These are phyloP conservation scores for Phenganax marumi DNA, from an alignment of 92 coral and sea anemone genomes.

Conservation along the genomic window DNA sequence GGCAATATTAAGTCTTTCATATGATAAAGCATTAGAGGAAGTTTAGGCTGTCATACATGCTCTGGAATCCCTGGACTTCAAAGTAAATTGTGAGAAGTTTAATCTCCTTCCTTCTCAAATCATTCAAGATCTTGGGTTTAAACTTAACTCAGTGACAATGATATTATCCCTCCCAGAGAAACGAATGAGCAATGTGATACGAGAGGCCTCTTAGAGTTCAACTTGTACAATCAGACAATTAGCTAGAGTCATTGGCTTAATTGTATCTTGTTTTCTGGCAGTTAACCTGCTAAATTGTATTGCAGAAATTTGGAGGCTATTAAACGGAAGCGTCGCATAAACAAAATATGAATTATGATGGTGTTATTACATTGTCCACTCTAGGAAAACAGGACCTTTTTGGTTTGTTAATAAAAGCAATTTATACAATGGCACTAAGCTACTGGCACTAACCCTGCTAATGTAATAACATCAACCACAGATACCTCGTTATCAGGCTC, in stretches of 20 bases:
- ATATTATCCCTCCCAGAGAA: conserved; percentile 30
- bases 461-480: no score
- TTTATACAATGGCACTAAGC: not conserved
- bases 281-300: conserved; percentile 48
- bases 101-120: conserved; percentile 35
- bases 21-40: conserved; percentile 8
- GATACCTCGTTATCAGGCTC: no score
- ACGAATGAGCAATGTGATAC: not conserved
- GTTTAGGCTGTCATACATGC: conserved; percentile 16
- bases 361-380: conserved; percentile 3
- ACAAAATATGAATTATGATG: conserved; percentile 11
- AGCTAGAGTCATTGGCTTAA: conserved; percentile 43
- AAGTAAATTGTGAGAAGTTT: conserved; percentile 34
- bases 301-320: conserved; percentile 34
- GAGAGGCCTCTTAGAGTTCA: not conserved
- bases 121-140: conserved; percentile 31
- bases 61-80: conserved; percentile 39
- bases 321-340: conserved; percentile 4
- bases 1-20: conserved; percentile 26
- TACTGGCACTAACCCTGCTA: no score
- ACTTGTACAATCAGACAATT: conserved; percentile 33
- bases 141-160: conserved; percentile 40
- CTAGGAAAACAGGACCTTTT: conserved; percentile 8
- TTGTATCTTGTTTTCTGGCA: conserved; percentile 6
- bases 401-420: conserved; percentile 23